These are phyloP conservation scores for Chauna torquata DNA, from an alignment of 2,113 vertebrate genomes.

Conservation along the genomic window DNA sequence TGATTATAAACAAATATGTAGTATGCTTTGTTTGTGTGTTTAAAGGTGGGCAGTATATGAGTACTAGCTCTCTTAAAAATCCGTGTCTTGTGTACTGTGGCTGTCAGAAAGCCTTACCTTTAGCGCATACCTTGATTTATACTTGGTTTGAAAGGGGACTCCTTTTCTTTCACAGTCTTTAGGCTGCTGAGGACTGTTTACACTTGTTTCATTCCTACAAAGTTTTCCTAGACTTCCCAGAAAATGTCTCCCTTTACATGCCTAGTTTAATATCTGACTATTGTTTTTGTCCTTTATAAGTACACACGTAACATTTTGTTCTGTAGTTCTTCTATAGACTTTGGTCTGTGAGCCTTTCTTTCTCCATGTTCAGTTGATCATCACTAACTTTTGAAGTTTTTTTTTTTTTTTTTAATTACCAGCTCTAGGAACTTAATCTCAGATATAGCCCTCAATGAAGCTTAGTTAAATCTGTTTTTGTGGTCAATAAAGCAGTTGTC, in stretches of 20 bases:
- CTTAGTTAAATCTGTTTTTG: conserved; percentile 37
- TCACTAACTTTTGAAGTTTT: not conserved
- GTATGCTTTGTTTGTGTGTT: not conserved
- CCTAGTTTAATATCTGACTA: not conserved
- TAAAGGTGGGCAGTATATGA: not conserved
- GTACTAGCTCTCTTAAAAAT: not conserved
- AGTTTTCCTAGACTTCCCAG: not conserved
- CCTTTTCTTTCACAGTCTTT: not conserved
- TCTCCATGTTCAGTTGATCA: not conserved
- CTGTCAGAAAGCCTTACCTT: not conserved
- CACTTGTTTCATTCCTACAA: not conserved
- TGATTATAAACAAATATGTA: not conserved
- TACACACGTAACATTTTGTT: not conserved
- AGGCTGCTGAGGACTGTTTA: not conserved
- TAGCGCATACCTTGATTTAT: not conserved
- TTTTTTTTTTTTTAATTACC: not conserved
- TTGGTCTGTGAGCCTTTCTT: not conserved
- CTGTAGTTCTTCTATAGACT: not conserved
- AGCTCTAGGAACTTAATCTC: not conserved
- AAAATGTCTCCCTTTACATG: not conserved
- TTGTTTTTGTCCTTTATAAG: not conserved
- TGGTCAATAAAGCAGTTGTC: conserved; percentile 15
- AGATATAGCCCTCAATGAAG: not conserved
- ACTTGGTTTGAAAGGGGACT: not conserved
- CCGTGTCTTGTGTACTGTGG: not conserved